Evolutionary conservation across 2,888 invertebrate species (phyloP).

Genomic region (Neocrepidodera transversa): DNA sequence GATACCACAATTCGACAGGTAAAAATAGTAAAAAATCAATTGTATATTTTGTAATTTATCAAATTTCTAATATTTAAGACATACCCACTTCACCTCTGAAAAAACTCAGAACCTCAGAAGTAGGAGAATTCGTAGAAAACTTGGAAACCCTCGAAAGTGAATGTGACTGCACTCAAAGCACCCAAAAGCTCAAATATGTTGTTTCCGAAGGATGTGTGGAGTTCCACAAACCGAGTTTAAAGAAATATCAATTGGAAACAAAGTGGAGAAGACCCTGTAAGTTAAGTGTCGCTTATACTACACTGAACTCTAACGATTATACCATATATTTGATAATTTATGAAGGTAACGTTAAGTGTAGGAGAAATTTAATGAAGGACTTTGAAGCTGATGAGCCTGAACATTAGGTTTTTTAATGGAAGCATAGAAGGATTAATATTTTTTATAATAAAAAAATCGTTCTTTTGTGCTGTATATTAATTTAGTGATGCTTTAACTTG

Average conservation of each 20-base stretch:
- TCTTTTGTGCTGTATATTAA: neutral
- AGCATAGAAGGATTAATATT: neutral
- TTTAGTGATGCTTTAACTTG: neutral
- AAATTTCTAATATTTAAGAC: constrained; percentile 16
- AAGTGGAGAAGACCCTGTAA: constrained; percentile 71
- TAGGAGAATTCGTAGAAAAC: constrained; percentile 37
- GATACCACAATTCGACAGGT: constrained; percentile 42
- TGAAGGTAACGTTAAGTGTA: constrained; percentile 67
- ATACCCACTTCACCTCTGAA: constrained; percentile 52
- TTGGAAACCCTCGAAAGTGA: constrained; percentile 47
- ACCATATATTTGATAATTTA: constrained; percentile 69
- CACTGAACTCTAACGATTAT: constrained; percentile 65
- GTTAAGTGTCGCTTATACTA: constrained; percentile 68
- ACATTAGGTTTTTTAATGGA: constrained; percentile 34
- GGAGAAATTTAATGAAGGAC: constrained; percentile 64
- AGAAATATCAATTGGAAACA: constrained; percentile 59
- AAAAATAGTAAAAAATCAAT: constrained; percentile 6
- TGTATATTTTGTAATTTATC: too few species aligned
- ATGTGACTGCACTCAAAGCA: constrained; percentile 27
- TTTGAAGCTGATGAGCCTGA: constrained; percentile 56
- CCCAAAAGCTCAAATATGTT: constrained; percentile 23
- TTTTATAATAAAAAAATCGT: neutral
- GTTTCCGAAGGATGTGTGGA: constrained; percentile 47
- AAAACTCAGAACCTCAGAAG: constrained; percentile 43
- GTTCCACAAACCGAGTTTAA: constrained; percentile 54